Conservation (phyloP, 2,888 invertebrate species). For the Netelia fuscicornis region DNA sequence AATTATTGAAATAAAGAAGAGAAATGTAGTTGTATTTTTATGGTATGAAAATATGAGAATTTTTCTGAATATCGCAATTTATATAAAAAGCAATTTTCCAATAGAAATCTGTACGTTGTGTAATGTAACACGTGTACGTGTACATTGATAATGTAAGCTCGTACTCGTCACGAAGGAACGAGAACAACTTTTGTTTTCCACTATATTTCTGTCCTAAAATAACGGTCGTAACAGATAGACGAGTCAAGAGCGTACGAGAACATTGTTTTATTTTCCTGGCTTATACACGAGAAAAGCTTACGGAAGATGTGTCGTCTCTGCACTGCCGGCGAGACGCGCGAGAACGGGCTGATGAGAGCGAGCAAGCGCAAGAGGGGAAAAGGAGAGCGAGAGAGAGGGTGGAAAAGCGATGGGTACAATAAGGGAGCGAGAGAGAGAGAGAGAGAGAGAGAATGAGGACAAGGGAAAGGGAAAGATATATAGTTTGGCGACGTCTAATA, state of each 20-base stretch:
- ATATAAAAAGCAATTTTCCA: no score
- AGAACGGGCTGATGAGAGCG: neutral
- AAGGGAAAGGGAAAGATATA: conserved; percentile 9
- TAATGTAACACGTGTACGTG: no score
- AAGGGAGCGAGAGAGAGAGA: neutral
- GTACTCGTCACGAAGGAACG: conserved; percentile 39
- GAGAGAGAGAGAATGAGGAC: neutral
- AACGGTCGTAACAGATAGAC: conserved; percentile 11
- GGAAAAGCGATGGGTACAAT: neutral
- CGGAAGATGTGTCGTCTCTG: conserved; percentile 26
- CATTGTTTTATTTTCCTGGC: conserved; percentile 40
- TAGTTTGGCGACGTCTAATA: neutral
- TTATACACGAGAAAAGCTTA: neutral
- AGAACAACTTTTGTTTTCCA: conserved; percentile 33
- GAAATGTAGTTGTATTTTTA: neutral
- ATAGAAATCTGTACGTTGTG: no score
- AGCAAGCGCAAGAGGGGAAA: conserved; percentile 7
- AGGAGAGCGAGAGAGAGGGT: conserved; percentile 1
- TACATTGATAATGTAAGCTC: conserved; percentile 3
- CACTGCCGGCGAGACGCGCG: neutral
- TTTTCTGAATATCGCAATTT: no score
- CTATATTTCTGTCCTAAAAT: conserved; percentile 45
- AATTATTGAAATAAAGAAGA: neutral
- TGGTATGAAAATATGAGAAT: no score
- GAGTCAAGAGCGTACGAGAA: neutral